Evolutionary conservation across 2,888 invertebrate species (phyloP).

Genomic region (Megaustenia siamemsis): DNA sequence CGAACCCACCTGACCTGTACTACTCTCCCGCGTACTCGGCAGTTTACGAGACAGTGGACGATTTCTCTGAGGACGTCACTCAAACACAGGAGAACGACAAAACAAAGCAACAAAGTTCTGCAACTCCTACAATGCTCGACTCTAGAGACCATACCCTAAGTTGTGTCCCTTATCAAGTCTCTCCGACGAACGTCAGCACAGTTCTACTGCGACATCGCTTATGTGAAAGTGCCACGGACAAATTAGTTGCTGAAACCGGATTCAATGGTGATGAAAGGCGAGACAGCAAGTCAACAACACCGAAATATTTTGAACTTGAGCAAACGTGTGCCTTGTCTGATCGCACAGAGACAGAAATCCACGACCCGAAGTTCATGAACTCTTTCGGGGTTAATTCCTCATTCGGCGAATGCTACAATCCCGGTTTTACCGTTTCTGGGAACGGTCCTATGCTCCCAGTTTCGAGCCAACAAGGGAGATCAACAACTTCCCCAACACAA

Average conservation of each 20-base stretch:
- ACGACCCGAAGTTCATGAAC: neutral
- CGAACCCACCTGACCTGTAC: constrained; percentile 41
- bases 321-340: constrained; percentile 35
- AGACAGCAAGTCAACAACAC: neutral
- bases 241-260: constrained; percentile 31
- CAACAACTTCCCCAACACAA: neutral
- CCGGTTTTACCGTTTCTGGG: neutral
- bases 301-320: constrained; percentile 43
- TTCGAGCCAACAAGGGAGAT: neutral
- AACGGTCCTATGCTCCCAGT: neutral
- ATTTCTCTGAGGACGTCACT: constrained; percentile 29
- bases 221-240: neutral
- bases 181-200: constrained; percentile 25
- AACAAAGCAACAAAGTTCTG: neutral
- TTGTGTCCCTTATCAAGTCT: constrained; percentile 34
- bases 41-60: constrained; percentile 52
- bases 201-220: constrained; percentile 23
- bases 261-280: constrained; percentile 27
- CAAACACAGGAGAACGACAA: neutral
- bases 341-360: neutral
- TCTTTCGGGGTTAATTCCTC: neutral
- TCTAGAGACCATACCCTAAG: neutral
- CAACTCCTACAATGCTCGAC: constrained; percentile 1
- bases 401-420: neutral
- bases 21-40: constrained; percentile 48